phyloP scores from a whole-genome alignment of 2,797 vertebrate genomes.

The Sparidentex hasta region DNA sequence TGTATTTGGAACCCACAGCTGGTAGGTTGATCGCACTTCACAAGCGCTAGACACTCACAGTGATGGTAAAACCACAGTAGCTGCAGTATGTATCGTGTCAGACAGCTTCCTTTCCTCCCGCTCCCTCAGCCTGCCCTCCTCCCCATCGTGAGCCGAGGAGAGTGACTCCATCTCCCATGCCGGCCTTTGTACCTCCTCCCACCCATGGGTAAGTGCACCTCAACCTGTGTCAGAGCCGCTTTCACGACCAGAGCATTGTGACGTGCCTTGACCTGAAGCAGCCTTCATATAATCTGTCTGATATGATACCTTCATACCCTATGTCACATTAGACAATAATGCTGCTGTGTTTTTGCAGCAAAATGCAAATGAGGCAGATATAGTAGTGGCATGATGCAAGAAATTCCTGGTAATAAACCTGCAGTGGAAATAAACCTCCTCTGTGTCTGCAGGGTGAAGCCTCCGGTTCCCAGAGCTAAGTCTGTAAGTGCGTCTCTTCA shows the following conservation, averaged over 20 bases:
- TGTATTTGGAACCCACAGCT: constrained; percentile 83
- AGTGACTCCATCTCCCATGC: constrained; percentile 44
- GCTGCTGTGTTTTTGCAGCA: constrained; percentile 10
- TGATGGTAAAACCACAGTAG: neutral
- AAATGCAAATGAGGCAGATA: constrained; percentile 28
- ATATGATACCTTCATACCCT: neutral
- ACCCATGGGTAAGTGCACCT: constrained; percentile 69
- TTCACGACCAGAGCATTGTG: neutral
- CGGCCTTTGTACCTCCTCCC: constrained; percentile 14
- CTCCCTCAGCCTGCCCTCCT: constrained; percentile 67
- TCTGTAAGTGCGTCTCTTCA: constrained; percentile 73
- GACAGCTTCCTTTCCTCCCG: constrained; percentile 10
- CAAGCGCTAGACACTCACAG: neutral
- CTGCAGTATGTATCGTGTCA: neutral
- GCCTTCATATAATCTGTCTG: constrained; percentile 1
- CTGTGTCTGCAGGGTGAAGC: constrained; percentile 74
- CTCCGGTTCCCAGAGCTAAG: constrained; percentile 74
- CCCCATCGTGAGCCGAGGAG: constrained; percentile 30
- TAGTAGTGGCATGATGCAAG: neutral
- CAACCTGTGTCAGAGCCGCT: neutral
- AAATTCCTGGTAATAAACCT: constrained; percentile 16
- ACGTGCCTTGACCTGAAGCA: neutral
- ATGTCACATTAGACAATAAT: neutral
- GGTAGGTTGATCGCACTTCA: constrained; percentile 64
- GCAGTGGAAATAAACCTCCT: constrained; percentile 10